A percentile compares a stretch with the other conserved stretches of the same genome.
Conservation (phyloP, 1,140 invertebrate species). For the Danaus plexippus region DNA sequence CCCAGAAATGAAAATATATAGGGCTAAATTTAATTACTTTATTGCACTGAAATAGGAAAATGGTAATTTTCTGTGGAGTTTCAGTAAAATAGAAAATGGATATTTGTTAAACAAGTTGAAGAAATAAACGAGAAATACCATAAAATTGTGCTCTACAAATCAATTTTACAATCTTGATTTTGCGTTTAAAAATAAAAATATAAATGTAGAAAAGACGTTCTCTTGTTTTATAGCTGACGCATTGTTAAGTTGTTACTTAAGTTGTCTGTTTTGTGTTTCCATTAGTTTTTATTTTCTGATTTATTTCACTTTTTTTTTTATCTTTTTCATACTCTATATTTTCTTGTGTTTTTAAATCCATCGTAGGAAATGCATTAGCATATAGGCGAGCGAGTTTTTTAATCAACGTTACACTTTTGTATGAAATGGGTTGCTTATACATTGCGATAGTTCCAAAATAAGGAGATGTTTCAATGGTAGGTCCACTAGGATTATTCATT, state of each 20-base stretch:
- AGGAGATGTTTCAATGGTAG: slow-evolving; percentile 31
- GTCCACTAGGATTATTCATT: slow-evolving; percentile 29
- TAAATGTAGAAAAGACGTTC: not conserved
- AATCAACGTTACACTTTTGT: slow-evolving; percentile 39
- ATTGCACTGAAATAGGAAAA: too few species aligned
- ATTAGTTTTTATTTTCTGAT: too few species aligned
- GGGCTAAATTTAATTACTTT: too few species aligned
- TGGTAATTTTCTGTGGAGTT: too few species aligned
- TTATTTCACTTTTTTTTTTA: too few species aligned
- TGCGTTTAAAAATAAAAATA: not conserved
- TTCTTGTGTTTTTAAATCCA: too few species aligned
- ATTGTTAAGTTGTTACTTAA: too few species aligned
- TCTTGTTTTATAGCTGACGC: too few species aligned
- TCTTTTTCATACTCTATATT: too few species aligned
- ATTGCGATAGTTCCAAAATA: slow-evolving; percentile 40
- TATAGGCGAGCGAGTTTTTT: slow-evolving; percentile 27
- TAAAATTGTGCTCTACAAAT: not conserved
- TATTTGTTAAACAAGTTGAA: slow-evolving; percentile 7
- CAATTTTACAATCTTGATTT: slow-evolving; percentile 5
- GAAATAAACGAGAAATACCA: slow-evolving; percentile 1
- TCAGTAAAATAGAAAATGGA: too few species aligned
- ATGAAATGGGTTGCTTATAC: slow-evolving; percentile 50
- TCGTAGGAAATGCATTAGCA: slow-evolving; percentile 21
- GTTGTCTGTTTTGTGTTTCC: too few species aligned
- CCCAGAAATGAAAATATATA: too few species aligned